Conservation (phyloP, 2,113 vertebrate genomes). For the Caretta caretta region DNA sequence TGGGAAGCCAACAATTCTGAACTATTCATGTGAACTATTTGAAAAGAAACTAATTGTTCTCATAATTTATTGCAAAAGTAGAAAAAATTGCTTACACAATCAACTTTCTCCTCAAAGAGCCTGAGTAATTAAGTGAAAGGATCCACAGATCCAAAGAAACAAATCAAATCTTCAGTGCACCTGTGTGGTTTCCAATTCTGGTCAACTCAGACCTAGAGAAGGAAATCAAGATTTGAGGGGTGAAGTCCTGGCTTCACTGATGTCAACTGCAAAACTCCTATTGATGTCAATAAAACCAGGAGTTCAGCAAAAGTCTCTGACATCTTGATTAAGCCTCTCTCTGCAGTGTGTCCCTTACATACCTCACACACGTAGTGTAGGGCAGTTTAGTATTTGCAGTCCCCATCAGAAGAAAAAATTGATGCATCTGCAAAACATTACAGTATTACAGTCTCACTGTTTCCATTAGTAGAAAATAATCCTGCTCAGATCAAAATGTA, state of each 20-base stretch:
- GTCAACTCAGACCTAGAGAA: neutral
- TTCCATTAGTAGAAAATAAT: neutral
- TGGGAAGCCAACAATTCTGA: neutral
- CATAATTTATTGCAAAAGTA: neutral
- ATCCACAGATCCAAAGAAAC: neutral
- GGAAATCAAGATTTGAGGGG: neutral
- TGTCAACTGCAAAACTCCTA: neutral
- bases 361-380: neutral
- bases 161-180: neutral
- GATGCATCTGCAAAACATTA: neutral
- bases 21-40: neutral
- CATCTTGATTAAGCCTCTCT: neutral
- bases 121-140: neutral
- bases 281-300: neutral
- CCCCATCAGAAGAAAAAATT: neutral
- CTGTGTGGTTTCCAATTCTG: neutral
- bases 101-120: neutral
- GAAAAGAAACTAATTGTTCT: neutral
- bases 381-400: neutral
- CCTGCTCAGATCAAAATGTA: neutral
- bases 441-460: neutral
- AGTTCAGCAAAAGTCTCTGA: neutral
- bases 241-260: fast-evolving
- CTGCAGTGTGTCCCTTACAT: neutral
- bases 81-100: neutral